A percentile compares a stretch with the other conserved stretches of the same genome.
Conservation (phyloP, 2,888 invertebrate genomes). For the Nemurella pictetii region DNA sequence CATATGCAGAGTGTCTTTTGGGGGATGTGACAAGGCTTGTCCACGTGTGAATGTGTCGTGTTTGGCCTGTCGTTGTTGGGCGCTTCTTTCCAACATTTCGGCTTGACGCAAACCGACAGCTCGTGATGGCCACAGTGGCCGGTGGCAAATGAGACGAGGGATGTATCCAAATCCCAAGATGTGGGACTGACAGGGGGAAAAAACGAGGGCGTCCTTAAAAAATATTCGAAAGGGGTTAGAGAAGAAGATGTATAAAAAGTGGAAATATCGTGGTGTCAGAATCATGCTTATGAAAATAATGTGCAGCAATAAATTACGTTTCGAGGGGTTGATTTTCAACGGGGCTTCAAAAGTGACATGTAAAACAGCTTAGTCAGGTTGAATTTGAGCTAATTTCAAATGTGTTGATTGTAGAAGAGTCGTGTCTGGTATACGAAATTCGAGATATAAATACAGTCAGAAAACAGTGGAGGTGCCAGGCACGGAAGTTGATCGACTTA, state of each 20-base stretch:
- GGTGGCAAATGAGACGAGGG: slow-evolving; percentile 24
- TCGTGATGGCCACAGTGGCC: neutral
- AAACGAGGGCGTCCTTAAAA: neutral
- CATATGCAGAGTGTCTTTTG: neutral
- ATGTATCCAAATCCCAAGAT: slow-evolving; percentile 21
- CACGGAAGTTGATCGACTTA: neutral
- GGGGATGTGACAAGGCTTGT: neutral
- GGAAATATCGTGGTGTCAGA: slow-evolving; percentile 20
- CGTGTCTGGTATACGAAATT: neutral
- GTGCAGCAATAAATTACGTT: slow-evolving; percentile 26
- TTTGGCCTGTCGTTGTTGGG: neutral
- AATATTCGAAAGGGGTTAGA: slow-evolving; percentile 7
- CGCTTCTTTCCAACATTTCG: neutral
- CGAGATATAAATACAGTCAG: neutral
- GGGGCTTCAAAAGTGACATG: neutral
- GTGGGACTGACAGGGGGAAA: neutral
- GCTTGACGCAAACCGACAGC: slow-evolving; percentile 35
- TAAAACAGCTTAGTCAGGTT: neutral
- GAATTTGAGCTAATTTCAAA: neutral
- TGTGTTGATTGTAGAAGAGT: neutral
- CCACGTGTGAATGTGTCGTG: neutral
- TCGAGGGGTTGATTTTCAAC: slow-evolving; percentile 11
- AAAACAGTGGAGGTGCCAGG: neutral
- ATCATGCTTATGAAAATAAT: slow-evolving; percentile 30
- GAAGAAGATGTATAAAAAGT: slow-evolving; percentile 13